Base-by-base conservation (phyloP, 30 jellyfish, hydroid and myxozoan species). In the Nemopilema nomurai region DNA sequence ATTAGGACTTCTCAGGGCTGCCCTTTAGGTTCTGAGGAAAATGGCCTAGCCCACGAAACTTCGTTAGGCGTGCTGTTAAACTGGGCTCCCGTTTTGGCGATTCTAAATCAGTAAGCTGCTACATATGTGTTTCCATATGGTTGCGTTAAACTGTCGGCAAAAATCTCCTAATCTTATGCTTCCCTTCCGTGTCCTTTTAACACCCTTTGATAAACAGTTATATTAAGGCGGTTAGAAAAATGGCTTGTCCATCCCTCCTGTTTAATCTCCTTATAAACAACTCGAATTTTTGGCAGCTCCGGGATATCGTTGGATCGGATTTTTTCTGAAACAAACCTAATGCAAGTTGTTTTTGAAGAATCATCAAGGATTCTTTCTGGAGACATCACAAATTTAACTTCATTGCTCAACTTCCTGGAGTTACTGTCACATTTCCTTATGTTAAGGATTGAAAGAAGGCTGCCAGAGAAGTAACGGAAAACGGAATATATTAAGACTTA, bases 121-220 rank as follows among this genome's bases (percentile, higher is more conserved):
- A 27, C 80, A 24, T 70, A 28, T 70, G 80, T 70, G 63, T 70
- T 28, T 70, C 65, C 80, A 70, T 70, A 27, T 51, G 64, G 80
- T 22, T 70, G 80, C 30, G 80, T 70, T 19, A 28, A 57, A 28
- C 80, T 23, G 29, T 57, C 50, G 62, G 24, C 50, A 27, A 70
- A 70, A 27, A 1, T 70, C 80, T 70, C 28, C 50, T 70, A 57
- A 27, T 70, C 73, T 31, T 31, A 13, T 74, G 70, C 30, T 18
- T 16, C 62, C 49, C 49, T 19, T 49, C 71, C 50, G 85, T 74
- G 72, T 1, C n/a, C 31, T 49, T 51, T 41, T 24, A 74, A 24
- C 85, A 74, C 74, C 30, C 24, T 74, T 53, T 74, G 85, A 28
- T 41, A 41, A 41, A 41, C 57, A 41, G 57, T 41, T 41, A 41